Evolutionary conservation across 2,888 invertebrate species (phyloP).

Genomic region (Argynnis bischoffii): DNA sequence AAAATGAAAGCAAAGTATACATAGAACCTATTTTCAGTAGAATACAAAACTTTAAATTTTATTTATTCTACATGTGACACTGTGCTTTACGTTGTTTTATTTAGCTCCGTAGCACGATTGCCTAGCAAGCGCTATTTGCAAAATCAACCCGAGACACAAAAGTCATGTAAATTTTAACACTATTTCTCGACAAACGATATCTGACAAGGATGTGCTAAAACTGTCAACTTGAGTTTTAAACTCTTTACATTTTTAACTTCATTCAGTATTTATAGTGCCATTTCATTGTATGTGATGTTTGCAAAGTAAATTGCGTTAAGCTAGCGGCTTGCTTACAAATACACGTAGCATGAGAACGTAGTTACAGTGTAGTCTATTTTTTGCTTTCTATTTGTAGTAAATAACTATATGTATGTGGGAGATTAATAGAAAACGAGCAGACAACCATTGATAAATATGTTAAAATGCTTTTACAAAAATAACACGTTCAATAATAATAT

Average conservation of each 20-base stretch:
- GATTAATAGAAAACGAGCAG: too few species aligned
- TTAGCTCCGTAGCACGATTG: conserved; percentile 4
- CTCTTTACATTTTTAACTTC: neutral
- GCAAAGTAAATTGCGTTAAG: too few species aligned
- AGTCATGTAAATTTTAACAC: conserved; percentile 55
- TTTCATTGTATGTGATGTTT: too few species aligned
- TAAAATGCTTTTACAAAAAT: too few species aligned
- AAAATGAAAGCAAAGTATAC: neutral
- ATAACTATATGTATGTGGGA: too few species aligned
- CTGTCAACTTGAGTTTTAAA: conserved; percentile 20
- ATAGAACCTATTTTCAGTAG: neutral
- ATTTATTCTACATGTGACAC: neutral
- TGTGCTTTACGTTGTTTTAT: conserved; percentile 10
- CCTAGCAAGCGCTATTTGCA: conserved; percentile 22
- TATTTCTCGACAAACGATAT: conserved; percentile 50
- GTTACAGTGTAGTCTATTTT: neutral
- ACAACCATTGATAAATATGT: too few species aligned
- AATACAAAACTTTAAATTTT: neutral
- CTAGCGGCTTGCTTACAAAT: too few species aligned
- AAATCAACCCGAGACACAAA: conserved; percentile 46
- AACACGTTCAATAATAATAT: too few species aligned
- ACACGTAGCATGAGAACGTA: neutral
- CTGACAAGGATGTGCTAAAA: conserved; percentile 24
- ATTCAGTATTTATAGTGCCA: too few species aligned
- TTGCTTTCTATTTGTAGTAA: neutral